Evolutionary conservation across 2,888 invertebrate species (phyloP).

Genomic region (Leptinotarsa rubiginosa): DNA sequence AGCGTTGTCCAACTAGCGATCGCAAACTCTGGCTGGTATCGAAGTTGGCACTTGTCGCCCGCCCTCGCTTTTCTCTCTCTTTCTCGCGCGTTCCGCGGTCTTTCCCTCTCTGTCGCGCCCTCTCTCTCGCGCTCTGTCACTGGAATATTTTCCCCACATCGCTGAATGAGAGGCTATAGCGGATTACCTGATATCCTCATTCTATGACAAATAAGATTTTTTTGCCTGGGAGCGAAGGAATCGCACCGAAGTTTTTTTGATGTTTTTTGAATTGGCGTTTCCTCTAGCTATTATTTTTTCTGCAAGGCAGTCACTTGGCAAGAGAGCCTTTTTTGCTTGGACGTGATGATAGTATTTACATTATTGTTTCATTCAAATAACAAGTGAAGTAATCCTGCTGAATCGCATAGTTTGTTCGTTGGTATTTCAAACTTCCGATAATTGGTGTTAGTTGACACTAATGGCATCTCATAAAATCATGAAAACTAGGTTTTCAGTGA

Average conservation of each 20-base stretch:
- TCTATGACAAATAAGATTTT: slow-evolving; percentile 13
- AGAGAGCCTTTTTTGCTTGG: background rate
- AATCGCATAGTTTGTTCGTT: no score
- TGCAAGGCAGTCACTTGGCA: background rate
- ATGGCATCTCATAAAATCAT: no score
- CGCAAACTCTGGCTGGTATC: slow-evolving; percentile 29
- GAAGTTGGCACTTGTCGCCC: slow-evolving; percentile 52
- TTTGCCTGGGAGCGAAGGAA: slow-evolving; percentile 6
- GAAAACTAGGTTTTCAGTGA: no score
- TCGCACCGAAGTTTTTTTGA: background rate
- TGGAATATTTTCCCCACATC: slow-evolving; percentile 17
- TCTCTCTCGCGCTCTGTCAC: slow-evolving; percentile 6
- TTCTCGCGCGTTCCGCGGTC: slow-evolving; percentile 12
- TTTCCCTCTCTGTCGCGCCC: background rate
- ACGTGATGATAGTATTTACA: no score
- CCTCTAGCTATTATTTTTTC: background rate
- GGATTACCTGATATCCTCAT: slow-evolving; percentile 21
- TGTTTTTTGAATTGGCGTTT: slow-evolving; percentile 8
- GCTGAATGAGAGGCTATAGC: slow-evolving; percentile 10
- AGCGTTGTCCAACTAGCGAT: slow-evolving; percentile 32
- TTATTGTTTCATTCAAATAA: no score
- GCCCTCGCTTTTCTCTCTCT: slow-evolving; percentile 51
- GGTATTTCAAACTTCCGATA: no score
- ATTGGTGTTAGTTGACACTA: no score
- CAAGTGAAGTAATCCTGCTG: no score